Percentiles rank a stretch among this genome's conserved stretches.
Conservation (phyloP, 2,797 vertebrate genomes). For the Tadarida brasiliensis region DNA sequence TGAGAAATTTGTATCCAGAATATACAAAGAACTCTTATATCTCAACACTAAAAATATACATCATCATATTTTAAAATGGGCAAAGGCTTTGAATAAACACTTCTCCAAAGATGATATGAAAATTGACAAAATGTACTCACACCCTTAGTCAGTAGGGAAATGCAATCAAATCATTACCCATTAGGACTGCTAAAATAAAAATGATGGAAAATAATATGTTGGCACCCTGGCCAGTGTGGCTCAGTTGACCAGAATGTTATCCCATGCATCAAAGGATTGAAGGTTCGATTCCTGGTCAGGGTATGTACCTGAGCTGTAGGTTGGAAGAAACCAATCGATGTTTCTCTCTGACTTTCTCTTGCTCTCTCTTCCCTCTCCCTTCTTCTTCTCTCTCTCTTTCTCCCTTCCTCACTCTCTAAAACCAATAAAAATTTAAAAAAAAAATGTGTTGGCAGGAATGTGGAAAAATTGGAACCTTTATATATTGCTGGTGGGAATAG, state of each 20-base stretch:
- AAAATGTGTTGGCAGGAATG: neutral
- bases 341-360: no score
- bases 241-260: neutral
- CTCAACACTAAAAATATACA: no score
- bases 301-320: neutral
- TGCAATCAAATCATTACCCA: neutral
- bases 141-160: neutral
- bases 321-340: neutral
- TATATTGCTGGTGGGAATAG: neutral
- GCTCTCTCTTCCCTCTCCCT: no score
- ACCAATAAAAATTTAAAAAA: neutral
- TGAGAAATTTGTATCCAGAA: neutral
- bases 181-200: neutral
- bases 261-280: neutral
- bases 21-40: no score
- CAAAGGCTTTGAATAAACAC: no score
- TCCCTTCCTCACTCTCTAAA: neutral
- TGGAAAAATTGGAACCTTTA: neutral
- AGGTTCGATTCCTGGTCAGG: neutral
- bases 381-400: no score
- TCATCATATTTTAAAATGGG: no score
- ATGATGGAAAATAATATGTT: neutral
- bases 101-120: no score
- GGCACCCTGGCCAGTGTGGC: neutral
- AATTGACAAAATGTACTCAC: neutral